A percentile compares a stretch with the other conserved stretches of the same genome.
Evolutionary conservation across 2,888 invertebrate species (phyloP).

Genomic region (Platycnemis pennipes): DNA sequence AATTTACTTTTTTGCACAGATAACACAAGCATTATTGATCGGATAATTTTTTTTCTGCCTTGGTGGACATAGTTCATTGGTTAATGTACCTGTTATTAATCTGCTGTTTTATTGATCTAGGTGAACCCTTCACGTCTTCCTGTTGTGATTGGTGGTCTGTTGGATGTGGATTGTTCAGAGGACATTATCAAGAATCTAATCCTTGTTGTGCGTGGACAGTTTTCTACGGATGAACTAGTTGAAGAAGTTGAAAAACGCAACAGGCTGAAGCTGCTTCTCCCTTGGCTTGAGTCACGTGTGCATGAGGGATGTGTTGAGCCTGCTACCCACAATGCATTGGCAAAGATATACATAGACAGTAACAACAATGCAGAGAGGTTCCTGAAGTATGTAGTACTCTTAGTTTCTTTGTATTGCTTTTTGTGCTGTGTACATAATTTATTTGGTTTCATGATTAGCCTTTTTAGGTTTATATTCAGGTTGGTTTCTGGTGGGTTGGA

Average conservation of each 20-base stretch:
- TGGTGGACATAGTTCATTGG: neutral
- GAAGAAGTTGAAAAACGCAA: slow-evolving; percentile 97
- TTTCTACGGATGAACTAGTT: slow-evolving; percentile 99
- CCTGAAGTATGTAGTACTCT: slow-evolving; percentile 82
- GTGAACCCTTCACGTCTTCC: slow-evolving; percentile 98
- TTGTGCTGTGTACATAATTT: no score
- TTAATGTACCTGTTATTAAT: neutral
- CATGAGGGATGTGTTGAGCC: slow-evolving; percentile 98
- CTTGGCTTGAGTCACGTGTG: slow-evolving; percentile 98
- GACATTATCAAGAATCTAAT: slow-evolving; percentile 99
- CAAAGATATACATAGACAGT: slow-evolving; percentile 99
- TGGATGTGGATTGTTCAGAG: slow-evolving; percentile 99
- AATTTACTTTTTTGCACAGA: no score
- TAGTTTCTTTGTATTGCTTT: slow-evolving; percentile 26
- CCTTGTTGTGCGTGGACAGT: slow-evolving; percentile 97
- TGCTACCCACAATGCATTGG: slow-evolving; percentile 99
- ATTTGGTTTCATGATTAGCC: no score
- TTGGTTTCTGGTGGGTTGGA: no score
- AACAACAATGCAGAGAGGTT: slow-evolving; percentile 99
- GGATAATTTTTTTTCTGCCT: no score
- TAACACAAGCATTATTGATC: no score
- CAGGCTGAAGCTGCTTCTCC: slow-evolving; percentile 94
- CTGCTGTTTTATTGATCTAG: slow-evolving; percentile 77
- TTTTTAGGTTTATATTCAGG: no score
- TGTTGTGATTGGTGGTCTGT: slow-evolving; percentile 97